Evolutionary conservation across 2,888 invertebrate species (phyloP), one percentile per base, ranked within the genome.

Genomic region (Blastobasis lacticolella): DNA sequence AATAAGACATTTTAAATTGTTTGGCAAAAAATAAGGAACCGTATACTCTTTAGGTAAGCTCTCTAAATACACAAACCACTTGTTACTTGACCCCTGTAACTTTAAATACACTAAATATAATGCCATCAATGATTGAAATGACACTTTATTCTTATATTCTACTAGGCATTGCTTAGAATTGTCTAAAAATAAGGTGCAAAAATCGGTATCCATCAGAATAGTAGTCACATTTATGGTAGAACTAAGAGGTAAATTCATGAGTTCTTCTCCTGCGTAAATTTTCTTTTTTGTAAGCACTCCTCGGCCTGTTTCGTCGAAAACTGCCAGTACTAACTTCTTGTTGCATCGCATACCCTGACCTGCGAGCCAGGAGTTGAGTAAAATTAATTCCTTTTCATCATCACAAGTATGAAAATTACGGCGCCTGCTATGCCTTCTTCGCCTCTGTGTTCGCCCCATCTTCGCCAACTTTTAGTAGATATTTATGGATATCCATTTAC

Each of bases 51-150:
- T 66, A 1, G 96, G 96, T 59, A 96, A 83, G 55, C 92, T 91
- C 57, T 91, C 80, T 51, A 96, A 76, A 68, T 95, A 96, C 48
- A 89, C 73, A 63, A 79, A 74, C 91, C 93, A 93, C 50, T 78
- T 74, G 0, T 93, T 92, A 36, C 79, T 60, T 6, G 66, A 61
- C 42, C 77, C 81, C 64, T 91, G 86, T 63, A 92, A 90, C 62
- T 84, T 90, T 71, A 95, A 92, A 72, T 90, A 90, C 45, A 92
- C 73, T 41, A 97, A 75, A 81, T 94, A 97, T 55, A 93, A 81
- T 5, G 94, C 90, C 60, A 97, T 77, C 37, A 95, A 78, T 56
- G 94, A 91, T 65, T 95, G 95, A 60, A 94, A 92, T 53, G 90
- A 81, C 53, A 92, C 71, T 45, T 75, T 71, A 63, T 72, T 58